Conservation (phyloP, 1,140 invertebrate genomes). For the Aphelenchoides besseyi region DNA sequence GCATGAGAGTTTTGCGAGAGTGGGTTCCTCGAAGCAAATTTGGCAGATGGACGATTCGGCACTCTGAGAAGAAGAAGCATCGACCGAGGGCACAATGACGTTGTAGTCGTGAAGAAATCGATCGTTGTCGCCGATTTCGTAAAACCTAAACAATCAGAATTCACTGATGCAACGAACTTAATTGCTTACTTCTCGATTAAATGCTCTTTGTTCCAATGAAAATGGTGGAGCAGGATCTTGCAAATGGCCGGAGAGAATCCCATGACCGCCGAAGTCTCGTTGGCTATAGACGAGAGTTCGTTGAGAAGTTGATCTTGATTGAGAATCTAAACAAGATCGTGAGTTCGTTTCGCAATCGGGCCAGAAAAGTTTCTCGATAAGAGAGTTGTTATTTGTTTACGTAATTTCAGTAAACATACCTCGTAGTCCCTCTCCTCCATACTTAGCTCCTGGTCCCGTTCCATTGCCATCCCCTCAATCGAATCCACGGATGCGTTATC, state of each 20-base stretch:
- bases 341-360: no score
- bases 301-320: constrained; percentile 29
- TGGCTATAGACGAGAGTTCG: constrained; percentile 35
- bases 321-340: constrained; percentile 32
- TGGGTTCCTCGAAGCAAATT: constrained; percentile 39
- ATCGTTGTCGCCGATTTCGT: constrained; percentile 37
- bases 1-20: constrained; percentile 32
- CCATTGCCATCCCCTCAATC: neutral
- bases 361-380: no score
- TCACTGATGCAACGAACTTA: constrained; percentile 12
- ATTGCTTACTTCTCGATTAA: constrained; percentile 38
- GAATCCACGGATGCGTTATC: neutral
- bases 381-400: no score
- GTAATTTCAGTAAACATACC: constrained; percentile 10
- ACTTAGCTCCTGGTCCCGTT: constrained; percentile 5
- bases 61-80: constrained; percentile 9
- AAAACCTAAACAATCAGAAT: constrained; percentile 32
- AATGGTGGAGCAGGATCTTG: constrained; percentile 39
- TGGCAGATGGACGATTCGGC: constrained; percentile 23
- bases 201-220: constrained; percentile 45
- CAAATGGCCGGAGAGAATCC: constrained; percentile 36
- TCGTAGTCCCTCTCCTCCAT: constrained; percentile 6
- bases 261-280: constrained; percentile 40
- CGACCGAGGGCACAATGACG: constrained; percentile 26
- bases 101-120: constrained; percentile 28